Percentiles rank a stretch among this genome's conserved stretches.
Evolutionary conservation across 1,140 invertebrate species (phyloP).

Genomic region (Camponotus vicinus): DNA sequence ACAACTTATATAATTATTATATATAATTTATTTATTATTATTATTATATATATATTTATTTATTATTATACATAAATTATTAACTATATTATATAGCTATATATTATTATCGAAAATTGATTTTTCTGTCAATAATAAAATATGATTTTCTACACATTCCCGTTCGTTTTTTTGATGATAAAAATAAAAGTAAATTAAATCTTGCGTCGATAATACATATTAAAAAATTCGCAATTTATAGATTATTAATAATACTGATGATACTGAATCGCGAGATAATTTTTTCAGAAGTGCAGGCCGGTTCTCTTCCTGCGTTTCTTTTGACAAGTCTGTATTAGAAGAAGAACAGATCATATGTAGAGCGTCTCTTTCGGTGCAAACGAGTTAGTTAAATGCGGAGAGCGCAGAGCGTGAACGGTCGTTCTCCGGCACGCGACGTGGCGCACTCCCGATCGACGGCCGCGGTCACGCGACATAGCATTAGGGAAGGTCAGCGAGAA

Average conservation of each 20-base stretch:
- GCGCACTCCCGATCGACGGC: slow-evolving; percentile 35
- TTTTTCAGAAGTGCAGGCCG: background rate
- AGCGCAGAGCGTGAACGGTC: background rate
- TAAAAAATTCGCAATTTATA: background rate
- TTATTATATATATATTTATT: no score
- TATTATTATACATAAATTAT: background rate
- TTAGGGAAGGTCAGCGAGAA: slow-evolving; percentile 65
- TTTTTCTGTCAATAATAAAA: background rate
- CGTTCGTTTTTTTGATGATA: background rate
- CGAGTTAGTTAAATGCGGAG: background rate
- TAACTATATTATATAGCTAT: background rate
- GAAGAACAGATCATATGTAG: background rate
- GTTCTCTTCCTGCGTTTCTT: background rate
- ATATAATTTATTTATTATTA: no score
- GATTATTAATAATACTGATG: background rate
- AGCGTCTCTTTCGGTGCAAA: background rate
- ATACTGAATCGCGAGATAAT: background rate
- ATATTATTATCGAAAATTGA: no score
- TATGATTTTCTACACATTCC: background rate
- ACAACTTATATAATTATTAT: no score
- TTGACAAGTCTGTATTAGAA: background rate
- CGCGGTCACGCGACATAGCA: slow-evolving; percentile 38
- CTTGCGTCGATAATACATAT: no score
- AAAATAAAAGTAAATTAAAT: background rate
- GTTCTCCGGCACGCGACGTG: slow-evolving; percentile 35